These are phyloP conservation scores for Diuraphis noxia DNA, from an alignment of 1,140 invertebrate genomes.

Conservation along the genomic window DNA sequence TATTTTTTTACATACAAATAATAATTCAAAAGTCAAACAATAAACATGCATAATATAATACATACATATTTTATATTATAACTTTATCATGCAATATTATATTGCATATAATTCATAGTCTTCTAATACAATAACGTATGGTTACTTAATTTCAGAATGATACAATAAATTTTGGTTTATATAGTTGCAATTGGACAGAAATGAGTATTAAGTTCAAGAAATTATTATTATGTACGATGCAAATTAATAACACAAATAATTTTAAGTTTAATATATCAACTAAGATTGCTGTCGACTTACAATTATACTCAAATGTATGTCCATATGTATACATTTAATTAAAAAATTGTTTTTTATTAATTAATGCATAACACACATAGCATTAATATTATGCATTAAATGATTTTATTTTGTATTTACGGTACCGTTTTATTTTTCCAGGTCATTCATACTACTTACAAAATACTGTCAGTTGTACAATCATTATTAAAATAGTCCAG, in stretches of 20 bases:
- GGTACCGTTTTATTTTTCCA: not conserved
- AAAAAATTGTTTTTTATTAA: not conserved
- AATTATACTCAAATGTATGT: slow-evolving; percentile 12
- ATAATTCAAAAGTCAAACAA: not conserved
- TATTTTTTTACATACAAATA: not conserved
- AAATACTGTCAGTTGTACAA: not conserved
- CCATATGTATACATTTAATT: not conserved
- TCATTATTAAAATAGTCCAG: no score
- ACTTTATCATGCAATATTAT: not conserved
- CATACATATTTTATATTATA: no score
- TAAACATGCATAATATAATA: no score
- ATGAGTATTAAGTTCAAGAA: slow-evolving; percentile 22
- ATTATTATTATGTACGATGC: slow-evolving; percentile 9
- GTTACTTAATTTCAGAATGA: not conserved
- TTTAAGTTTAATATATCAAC: not conserved
- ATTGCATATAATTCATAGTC: not conserved
- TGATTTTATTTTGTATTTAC: not conserved
- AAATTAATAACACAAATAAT: not conserved
- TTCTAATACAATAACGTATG: not conserved
- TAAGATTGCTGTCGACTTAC: not conserved
- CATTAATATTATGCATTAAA: not conserved
- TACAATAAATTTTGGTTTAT: not conserved
- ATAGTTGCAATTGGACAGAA: not conserved
- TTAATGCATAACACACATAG: no score
- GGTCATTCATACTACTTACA: not conserved